Conservation (phyloP, 2,113 vertebrate species). For the Nothoprocta pentlandii region DNA sequence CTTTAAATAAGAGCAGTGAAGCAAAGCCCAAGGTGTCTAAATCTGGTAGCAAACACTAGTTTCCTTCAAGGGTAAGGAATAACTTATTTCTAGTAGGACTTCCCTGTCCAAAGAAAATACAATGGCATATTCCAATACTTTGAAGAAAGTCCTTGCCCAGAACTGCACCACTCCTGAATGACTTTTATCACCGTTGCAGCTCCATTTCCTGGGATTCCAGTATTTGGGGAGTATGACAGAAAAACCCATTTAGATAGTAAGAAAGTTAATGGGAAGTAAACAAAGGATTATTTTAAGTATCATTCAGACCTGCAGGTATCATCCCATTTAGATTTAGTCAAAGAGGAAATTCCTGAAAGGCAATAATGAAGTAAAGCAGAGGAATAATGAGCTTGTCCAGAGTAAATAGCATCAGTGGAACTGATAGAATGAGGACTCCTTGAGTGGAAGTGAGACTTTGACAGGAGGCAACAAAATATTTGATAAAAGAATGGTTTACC, state of each 20-base stretch:
- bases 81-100: not conserved
- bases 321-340: not conserved
- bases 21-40: not conserved
- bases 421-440: not conserved
- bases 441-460: not conserved
- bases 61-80: not conserved
- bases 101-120: not conserved
- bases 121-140: not conserved
- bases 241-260: not conserved
- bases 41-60: not conserved
- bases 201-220: not conserved
- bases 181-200: not conserved
- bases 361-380: not conserved
- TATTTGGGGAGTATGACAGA: not conserved
- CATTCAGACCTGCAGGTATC: not conserved
- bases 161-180: not conserved
- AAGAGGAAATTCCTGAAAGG: not conserved
- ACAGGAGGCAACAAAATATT: not conserved
- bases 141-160: not conserved
- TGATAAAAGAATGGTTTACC: not conserved
- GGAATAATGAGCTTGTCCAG: not conserved
- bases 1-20: not conserved
- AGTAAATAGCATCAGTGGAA: not conserved
- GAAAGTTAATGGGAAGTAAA: not conserved
- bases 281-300: not conserved